Evolutionary conservation across 2,113 vertebrate species (phyloP).

Genomic region (Perccottus glenii): DNA sequence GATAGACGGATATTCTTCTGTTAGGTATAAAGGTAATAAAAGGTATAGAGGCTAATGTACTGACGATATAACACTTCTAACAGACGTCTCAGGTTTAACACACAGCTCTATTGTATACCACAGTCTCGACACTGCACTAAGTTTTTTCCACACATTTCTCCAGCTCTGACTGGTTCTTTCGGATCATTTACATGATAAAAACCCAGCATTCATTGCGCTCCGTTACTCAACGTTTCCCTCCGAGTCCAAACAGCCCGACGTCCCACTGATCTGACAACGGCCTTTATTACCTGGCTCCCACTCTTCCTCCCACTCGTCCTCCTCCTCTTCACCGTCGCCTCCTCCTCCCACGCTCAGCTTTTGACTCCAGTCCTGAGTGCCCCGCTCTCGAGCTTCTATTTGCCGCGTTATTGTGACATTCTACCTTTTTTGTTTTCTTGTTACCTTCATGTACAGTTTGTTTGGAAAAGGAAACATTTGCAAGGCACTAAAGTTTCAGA

Average conservation of each 20-base stretch:
- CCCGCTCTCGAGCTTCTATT: slow-evolving; percentile 34
- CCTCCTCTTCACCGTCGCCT: slow-evolving; percentile 51
- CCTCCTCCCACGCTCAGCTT: slow-evolving; percentile 68
- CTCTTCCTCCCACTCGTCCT: slow-evolving; percentile 24
- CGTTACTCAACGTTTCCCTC: slow-evolving; percentile 37
- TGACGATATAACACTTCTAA: no score
- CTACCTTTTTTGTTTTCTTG: neutral
- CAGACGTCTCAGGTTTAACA: no score
- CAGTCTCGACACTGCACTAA: no score
- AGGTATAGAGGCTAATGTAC: no score
- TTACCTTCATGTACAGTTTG: no score
- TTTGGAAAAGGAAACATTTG: no score
- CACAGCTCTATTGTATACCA: no score
- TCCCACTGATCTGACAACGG: slow-evolving; percentile 46
- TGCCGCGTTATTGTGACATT: slow-evolving; percentile 39
- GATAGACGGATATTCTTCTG: no score
- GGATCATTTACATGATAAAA: slow-evolving; percentile 30
- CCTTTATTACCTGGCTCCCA: slow-evolving; percentile 56
- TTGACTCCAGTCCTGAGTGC: slow-evolving; percentile 66
- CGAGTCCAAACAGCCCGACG: slow-evolving; percentile 28
- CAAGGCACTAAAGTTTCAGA: no score
- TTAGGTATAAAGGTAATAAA: no score
- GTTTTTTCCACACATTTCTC: slow-evolving; percentile 4
- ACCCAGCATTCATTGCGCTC: slow-evolving; percentile 19
- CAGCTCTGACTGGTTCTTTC: slow-evolving; percentile 23